These are phyloP conservation scores for Leuciscus waleckii DNA, from an alignment of 2,797 vertebrate species.

Conservation along the genomic window DNA sequence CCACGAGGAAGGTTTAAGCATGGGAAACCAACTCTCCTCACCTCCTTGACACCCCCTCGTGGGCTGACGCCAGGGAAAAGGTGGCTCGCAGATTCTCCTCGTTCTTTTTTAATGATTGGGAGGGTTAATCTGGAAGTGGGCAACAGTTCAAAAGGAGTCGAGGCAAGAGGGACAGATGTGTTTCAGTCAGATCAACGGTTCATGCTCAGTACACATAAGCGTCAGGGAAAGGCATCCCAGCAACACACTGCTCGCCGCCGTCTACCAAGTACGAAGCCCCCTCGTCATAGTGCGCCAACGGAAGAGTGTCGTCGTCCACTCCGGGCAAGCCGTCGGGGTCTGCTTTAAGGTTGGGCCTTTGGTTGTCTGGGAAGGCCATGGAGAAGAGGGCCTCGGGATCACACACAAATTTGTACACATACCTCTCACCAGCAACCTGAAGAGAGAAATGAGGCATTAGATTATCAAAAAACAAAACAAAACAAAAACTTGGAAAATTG, in stretches of 20 bases:
- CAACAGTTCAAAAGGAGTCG: conserved; percentile 65
- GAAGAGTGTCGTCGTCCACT: conserved; percentile 88
- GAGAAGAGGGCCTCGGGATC: conserved; percentile 96
- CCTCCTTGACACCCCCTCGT: conserved; percentile 63
- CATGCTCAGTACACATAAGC: conserved; percentile 87
- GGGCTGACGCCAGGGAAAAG: conserved; percentile 50
- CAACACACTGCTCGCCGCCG: conserved; percentile 82
- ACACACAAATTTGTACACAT: conserved; percentile 97
- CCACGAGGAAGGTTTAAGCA: conserved; percentile 63
- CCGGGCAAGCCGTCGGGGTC: conserved; percentile 86
- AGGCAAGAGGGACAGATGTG: conserved; percentile 60
- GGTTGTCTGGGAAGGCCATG: conserved; percentile 97
- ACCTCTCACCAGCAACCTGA: conserved; percentile 94
- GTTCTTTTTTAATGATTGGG: conserved; percentile 46
- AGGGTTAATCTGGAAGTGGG: conserved; percentile 62
- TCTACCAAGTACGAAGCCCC: conserved; percentile 86
- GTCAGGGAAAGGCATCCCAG: conserved; percentile 84
- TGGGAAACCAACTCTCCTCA: conserved; percentile 64
- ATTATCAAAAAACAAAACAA: neutral
- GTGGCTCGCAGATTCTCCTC: conserved; percentile 61
- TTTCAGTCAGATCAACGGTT: conserved; percentile 66
- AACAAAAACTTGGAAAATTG: neutral
- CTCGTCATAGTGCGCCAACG: conserved; percentile 92
- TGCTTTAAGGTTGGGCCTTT: conserved; percentile 90
- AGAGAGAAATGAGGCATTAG: neutral